phyloP scores from a whole-genome alignment of 1,140 invertebrate species.

The Procambarus virginalis region DNA sequence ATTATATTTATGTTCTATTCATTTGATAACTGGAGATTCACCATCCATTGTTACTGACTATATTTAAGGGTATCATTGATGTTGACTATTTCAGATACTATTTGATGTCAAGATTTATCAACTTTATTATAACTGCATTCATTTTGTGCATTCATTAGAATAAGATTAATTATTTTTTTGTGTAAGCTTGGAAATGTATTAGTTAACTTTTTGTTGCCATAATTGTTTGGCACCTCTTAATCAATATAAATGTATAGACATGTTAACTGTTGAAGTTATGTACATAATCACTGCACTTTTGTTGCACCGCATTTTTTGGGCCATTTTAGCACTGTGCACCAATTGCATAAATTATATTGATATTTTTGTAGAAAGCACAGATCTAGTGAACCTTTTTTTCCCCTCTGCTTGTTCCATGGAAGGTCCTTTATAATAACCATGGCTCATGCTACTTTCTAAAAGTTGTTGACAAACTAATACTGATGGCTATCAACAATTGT shows the following conservation, averaged over 20 bases:
- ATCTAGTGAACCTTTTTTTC: neutral
- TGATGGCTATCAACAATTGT: neutral
- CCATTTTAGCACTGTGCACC: constrained; percentile 20
- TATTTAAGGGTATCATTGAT: neutral
- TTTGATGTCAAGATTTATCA: neutral
- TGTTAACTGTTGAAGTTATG: neutral
- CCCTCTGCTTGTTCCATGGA: constrained; percentile 3
- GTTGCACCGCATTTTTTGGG: constrained; percentile 33
- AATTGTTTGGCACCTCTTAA: neutral
- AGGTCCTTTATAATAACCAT: neutral
- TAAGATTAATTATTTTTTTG: neutral
- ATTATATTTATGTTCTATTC: neutral
- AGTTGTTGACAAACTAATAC: neutral
- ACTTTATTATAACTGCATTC: neutral
- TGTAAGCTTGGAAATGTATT: neutral
- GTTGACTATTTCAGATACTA: neutral
- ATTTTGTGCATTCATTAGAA: neutral
- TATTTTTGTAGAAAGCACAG: constrained; percentile 3
- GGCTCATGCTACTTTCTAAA: neutral
- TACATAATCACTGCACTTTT: constrained; percentile 45
- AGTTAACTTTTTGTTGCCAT: neutral
- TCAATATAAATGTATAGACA: neutral
- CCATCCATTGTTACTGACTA: neutral
- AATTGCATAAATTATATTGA: constrained; percentile 11
- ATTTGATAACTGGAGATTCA: neutral